Percentiles rank a stretch among this genome's conserved stretches.
phyloP scores from a whole-genome alignment of 2,888 invertebrate species.

The Ichneumoninae sp. region DNA sequence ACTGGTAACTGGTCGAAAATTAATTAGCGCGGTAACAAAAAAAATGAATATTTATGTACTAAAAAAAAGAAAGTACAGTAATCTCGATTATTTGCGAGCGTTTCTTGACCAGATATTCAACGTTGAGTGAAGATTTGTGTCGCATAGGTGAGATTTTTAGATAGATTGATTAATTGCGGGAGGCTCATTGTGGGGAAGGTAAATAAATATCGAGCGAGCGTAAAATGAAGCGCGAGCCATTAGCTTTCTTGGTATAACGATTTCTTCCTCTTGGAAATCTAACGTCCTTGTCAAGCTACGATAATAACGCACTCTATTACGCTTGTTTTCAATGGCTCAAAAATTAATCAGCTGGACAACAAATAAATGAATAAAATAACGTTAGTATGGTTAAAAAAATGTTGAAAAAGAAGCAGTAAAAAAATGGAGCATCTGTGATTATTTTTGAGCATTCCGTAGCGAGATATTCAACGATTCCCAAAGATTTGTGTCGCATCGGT shows the following conservation, averaged over 20 bases:
- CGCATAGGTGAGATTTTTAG: neutral
- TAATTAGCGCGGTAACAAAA: no score
- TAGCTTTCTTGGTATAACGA: constrained; percentile 74
- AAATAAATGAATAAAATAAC: no score
- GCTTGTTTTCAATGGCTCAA: no score
- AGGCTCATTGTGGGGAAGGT: neutral
- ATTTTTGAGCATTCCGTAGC: neutral
- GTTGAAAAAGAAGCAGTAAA: neutral
- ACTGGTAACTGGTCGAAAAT: no score
- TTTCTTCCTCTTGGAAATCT: no score
- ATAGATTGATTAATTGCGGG: neutral
- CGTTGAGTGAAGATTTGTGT: neutral
- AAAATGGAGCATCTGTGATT: neutral
- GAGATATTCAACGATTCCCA: neutral
- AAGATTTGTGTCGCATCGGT: neutral
- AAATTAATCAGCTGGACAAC: no score
- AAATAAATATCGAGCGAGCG: constrained; percentile 13
- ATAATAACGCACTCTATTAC: no score
- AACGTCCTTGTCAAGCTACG: no score
- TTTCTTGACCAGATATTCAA: neutral
- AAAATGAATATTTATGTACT: no score
- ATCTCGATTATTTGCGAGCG: neutral
- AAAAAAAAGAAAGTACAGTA: no score
- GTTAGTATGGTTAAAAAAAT: no score
- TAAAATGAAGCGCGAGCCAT: constrained; percentile 75